Base-by-base conservation (phyloP, 1,140 invertebrate species). In the Trialeurodes vaporariorum region DNA sequence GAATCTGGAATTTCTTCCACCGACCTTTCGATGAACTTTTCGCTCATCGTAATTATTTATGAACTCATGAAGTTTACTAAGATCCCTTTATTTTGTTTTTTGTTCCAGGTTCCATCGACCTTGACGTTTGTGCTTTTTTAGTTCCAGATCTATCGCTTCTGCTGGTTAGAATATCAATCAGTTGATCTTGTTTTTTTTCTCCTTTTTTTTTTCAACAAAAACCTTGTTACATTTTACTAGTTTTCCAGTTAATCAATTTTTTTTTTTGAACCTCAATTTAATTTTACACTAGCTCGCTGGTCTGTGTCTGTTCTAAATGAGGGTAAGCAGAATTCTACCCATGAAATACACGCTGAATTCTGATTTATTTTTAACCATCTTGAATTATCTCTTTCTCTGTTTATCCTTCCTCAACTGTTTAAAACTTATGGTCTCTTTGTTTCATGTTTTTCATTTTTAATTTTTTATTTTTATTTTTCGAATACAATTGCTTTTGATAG, bases 21-120 rank as follows among this genome's bases (percentile, higher is more conserved):
- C n/a, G n/a, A n/a, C n/a, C n/a, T n/a, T n/a, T n/a, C n/a, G n/a
- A n/a, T 61, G n/a, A 24, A 25, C n/a, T 23, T 61, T 23, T 61
- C 13, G 13, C 5, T 9, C 22, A 9, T 23, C n/a, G 5, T 9
- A n/a, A 24, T 23, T 61, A 9, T 61, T 23, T 61, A 25, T 61
- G 61, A 24, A n/a, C n/a, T 23, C n/a, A 25, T 61, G 61, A 24
- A n/a, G 13, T 9, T 5, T 13, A 24, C 22, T 61, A 25, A 13
- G 61, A 24, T 9, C 5, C 13, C 25, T 9, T 61, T 23, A 24
- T 5, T 61, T 23, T n/a, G 5, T 61, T 23, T 61, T 23, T 61
- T 23, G 22, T 34, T 72, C 25, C 71, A 72, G 71, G 66, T 72
- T 72, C 27, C 71, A 72, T 64, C 71, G 71, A 67, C 71, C 71